Conservation (phyloP, 2,888 invertebrate species). For the Hydriomena furcata region DNA sequence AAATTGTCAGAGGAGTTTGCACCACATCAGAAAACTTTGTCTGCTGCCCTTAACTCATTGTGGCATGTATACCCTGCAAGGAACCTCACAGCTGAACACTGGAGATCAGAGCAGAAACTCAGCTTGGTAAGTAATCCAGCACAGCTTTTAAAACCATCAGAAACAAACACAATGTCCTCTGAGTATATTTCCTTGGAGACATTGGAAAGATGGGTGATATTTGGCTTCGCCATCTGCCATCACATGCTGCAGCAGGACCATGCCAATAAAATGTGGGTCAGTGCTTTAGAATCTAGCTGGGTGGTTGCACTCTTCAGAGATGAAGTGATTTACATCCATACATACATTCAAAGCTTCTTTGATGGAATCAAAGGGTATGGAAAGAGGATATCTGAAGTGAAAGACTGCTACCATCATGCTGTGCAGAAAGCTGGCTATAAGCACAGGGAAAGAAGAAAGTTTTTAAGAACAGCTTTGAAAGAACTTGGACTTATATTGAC, state of each 20-base stretch:
- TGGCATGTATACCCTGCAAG: constrained; percentile 94
- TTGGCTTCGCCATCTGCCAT: constrained; percentile 96
- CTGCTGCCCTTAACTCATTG: constrained; percentile 94
- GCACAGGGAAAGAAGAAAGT: constrained; percentile 98
- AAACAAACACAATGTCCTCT: constrained; percentile 98
- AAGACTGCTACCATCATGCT: constrained; percentile 96
- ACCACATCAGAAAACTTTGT: constrained; percentile 94
- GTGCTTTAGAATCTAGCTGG: constrained; percentile 96
- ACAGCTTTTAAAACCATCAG: constrained; percentile 96
- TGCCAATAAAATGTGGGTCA: constrained; percentile 95
- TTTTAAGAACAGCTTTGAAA: constrained; percentile 96
- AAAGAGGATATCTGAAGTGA: constrained; percentile 96
- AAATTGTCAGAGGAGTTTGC: constrained; percentile 98
- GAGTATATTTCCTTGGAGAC: constrained; percentile 97
- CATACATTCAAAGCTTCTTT: constrained; percentile 95
- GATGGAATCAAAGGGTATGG: constrained; percentile 97
- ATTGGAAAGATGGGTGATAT: constrained; percentile 98
- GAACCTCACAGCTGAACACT: constrained; percentile 96
- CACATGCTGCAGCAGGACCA: constrained; percentile 93
- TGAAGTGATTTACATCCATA: constrained; percentile 98
- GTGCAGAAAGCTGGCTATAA: constrained; percentile 95
- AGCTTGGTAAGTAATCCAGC: constrained; percentile 97
- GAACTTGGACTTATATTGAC: constrained; percentile 97
- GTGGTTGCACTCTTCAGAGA: constrained; percentile 97
- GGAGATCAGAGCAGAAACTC: constrained; percentile 96